phyloP scores from a whole-genome alignment of 2,888 invertebrate species.

The Agrochola lota region DNA sequence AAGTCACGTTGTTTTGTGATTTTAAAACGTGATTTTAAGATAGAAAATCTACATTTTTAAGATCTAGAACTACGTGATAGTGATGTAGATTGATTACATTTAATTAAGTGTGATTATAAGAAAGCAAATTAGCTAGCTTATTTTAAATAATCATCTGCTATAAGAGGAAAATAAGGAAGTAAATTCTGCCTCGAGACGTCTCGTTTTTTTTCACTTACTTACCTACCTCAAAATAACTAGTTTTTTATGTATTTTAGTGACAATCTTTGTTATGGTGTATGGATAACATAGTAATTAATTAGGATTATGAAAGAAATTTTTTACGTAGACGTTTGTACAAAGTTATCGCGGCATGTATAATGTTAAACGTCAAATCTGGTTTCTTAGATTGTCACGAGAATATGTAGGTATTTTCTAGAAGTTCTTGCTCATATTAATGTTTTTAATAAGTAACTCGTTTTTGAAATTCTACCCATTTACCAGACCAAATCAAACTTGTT shows the following conservation, averaged over 20 bases:
- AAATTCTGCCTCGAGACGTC: not conserved
- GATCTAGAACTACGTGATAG: slow-evolving; percentile 6
- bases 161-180: slow-evolving; percentile 21
- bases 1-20: slow-evolving; percentile 57
- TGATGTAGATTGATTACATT: slow-evolving; percentile 40
- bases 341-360: too few species aligned
- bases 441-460: not conserved
- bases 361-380: too few species aligned
- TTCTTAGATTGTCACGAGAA: too few species aligned
- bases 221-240: not conserved
- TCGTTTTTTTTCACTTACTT: not conserved
- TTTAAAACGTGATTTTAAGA: slow-evolving; percentile 34
- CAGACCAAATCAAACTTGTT: not conserved
- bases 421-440: not conserved
- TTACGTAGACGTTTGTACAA: too few species aligned
- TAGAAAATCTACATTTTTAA: slow-evolving; percentile 26
- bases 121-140: not conserved
- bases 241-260: not conserved
- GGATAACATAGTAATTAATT: too few species aligned
- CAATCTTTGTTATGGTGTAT: too few species aligned
- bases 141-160: not conserved
- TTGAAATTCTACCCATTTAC: not conserved
- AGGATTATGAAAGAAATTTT: too few species aligned
- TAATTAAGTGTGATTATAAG: slow-evolving; percentile 33
- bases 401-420: not conserved